Evolutionary conservation across 37 sponge, comb jelly and placozoan genomes (phyloP).

Genomic region (Eunapius fragilis): DNA sequence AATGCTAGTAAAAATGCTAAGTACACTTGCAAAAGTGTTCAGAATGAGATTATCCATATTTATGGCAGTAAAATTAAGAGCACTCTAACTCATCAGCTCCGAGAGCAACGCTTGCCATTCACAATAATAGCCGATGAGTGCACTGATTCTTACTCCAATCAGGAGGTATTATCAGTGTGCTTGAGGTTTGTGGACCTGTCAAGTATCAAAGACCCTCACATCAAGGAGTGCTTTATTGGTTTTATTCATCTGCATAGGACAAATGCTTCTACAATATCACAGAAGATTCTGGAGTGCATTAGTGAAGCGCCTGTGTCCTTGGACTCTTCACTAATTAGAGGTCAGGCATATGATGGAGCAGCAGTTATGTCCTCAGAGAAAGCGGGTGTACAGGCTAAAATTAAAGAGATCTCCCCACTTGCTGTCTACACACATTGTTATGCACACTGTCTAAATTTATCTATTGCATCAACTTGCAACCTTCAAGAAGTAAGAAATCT

Average conservation of each 20-base stretch:
- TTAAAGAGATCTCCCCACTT: background rate
- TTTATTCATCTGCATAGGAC: slow-evolving; percentile 60
- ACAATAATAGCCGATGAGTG: slow-evolving; percentile 56
- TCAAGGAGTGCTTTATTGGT: slow-evolving; percentile 48
- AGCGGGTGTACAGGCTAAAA: slow-evolving; percentile 29
- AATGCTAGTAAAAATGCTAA: slow-evolving; percentile 41
- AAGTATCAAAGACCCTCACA: slow-evolving; percentile 39
- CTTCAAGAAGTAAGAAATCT: slow-evolving; percentile 41
- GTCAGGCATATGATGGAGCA: slow-evolving; percentile 32
- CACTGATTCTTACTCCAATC: slow-evolving; percentile 40
- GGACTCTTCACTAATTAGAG: background rate
- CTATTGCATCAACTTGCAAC: slow-evolving; percentile 39
- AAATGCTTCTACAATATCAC: slow-evolving; percentile 45
- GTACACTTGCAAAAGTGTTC: slow-evolving; percentile 57
- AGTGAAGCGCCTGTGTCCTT: slow-evolving; percentile 16
- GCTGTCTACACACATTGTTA: background rate
- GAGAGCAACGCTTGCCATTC: slow-evolving; percentile 34
- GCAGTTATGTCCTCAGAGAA: slow-evolving; percentile 33
- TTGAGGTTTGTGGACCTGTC: slow-evolving; percentile 55
- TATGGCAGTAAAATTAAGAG: slow-evolving; percentile 40
- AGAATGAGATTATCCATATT: slow-evolving; percentile 46
- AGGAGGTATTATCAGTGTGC: slow-evolving; percentile 48
- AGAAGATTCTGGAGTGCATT: slow-evolving; percentile 6
- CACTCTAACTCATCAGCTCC: slow-evolving; percentile 12
- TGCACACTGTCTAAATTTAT: slow-evolving; percentile 40